These are phyloP conservation scores for Choristoneura rosaceana DNA, from an alignment of 2,888 invertebrate species.

Conservation along the genomic window DNA sequence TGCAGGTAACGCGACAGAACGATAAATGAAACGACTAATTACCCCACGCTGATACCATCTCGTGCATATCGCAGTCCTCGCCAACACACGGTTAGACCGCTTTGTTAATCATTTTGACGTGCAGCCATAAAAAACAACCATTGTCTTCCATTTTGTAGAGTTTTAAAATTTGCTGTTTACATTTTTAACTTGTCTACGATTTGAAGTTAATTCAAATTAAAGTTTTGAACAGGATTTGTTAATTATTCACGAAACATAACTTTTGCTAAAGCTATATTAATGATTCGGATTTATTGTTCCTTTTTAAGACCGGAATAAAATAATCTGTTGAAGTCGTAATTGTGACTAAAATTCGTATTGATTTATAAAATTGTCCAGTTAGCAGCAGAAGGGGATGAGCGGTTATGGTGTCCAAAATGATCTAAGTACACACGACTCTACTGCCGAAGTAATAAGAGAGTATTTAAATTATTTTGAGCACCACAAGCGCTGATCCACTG, in stretches of 20 bases:
- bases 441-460: no score
- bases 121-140: slow-evolving; percentile 24
- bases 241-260: neutral
- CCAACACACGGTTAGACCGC: slow-evolving; percentile 50
- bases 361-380: neutral
- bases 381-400: no score
- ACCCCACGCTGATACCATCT: slow-evolving; percentile 73
- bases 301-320: neutral
- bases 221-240: neutral
- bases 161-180: slow-evolving; percentile 21
- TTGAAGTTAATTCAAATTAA: slow-evolving; percentile 6
- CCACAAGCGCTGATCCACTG: no score
- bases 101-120: slow-evolving; percentile 59
- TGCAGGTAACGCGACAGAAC: slow-evolving; percentile 68
- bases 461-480: no score
- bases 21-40: slow-evolving; percentile 81
- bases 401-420: no score
- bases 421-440: no score
- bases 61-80: slow-evolving; percentile 42
- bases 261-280: slow-evolving; percentile 7
- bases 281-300: neutral
- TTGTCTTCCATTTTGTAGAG: slow-evolving; percentile 21
- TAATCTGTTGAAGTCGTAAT: neutral
- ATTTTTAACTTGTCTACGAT: slow-evolving; percentile 9
- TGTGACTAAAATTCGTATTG: neutral